phyloP scores from a whole-genome alignment of 2,113 vertebrate species.

The Pomatorhinus ruficollis region DNA sequence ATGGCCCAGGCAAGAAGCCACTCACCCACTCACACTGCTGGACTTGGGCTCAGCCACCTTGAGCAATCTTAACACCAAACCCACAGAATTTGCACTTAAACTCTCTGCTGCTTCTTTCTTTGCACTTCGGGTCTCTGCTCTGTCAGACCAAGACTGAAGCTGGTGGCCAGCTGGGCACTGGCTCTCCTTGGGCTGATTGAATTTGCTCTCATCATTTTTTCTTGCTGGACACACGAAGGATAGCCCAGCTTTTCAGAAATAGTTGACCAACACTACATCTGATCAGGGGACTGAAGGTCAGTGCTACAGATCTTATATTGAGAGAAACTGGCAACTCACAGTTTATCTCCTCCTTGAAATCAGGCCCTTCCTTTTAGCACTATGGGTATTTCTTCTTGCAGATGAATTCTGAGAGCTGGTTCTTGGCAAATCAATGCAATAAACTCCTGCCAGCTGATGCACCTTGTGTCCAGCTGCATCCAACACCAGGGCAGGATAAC shows the following conservation, averaged over 20 bases:
- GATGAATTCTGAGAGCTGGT: neutral
- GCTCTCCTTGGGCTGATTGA: neutral
- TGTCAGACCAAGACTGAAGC: neutral
- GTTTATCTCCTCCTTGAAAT: neutral
- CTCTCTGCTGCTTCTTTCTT: neutral
- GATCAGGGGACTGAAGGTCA: neutral
- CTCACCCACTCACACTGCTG: neutral
- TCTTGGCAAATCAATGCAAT: neutral
- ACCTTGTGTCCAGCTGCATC: neutral
- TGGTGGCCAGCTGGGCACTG: neutral
- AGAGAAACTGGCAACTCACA: neutral
- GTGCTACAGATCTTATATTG: neutral
- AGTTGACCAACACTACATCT: neutral
- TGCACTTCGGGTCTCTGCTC: neutral
- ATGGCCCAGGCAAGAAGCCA: neutral
- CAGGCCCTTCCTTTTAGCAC: neutral
- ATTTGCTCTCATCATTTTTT: neutral
- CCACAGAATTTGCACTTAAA: neutral
- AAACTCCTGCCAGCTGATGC: neutral
- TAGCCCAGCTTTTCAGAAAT: neutral
- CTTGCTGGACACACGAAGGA: fast-evolving
- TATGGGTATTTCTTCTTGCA: neutral
- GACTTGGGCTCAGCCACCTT: neutral
- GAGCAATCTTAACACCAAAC: neutral
- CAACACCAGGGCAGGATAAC: neutral